Evolutionary conservation across 2,113 vertebrate genomes (phyloP).

Genomic region (Syrmaticus mikado): DNA sequence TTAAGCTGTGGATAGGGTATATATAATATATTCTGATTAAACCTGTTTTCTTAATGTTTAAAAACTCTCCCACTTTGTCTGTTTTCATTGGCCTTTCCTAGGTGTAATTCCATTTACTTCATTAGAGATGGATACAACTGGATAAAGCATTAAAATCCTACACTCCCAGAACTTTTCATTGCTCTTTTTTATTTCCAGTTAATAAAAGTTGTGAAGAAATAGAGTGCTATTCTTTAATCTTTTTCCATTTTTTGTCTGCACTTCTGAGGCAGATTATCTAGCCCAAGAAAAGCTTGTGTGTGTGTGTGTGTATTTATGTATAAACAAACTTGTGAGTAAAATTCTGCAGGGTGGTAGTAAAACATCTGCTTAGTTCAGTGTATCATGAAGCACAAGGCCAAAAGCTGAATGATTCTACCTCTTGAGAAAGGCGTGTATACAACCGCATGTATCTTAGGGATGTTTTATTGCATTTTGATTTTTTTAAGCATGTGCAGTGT

Average conservation of each 20-base stretch:
- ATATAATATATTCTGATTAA: neutral
- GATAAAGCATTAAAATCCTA: neutral
- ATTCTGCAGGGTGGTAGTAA: neutral
- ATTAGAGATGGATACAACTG: neutral
- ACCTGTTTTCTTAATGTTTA: neutral
- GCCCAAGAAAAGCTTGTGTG: neutral
- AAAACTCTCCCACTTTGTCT: neutral
- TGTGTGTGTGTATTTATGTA: neutral
- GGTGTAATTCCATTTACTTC: neutral
- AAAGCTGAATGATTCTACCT: neutral
- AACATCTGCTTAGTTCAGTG: neutral
- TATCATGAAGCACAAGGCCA: constrained; percentile 13
- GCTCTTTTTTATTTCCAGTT: neutral
- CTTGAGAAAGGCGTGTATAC: neutral
- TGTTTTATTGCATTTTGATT: neutral
- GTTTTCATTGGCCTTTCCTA: neutral
- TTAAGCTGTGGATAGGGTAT: neutral
- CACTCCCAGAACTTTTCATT: neutral
- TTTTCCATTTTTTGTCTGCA: neutral
- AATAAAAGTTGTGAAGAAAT: neutral
- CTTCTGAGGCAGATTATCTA: neutral
- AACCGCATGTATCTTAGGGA: neutral
- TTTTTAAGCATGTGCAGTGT: neutral
- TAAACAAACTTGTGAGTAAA: constrained; percentile 35
- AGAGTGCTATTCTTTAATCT: neutral